phyloP scores from a whole-genome alignment of 1,140 invertebrate species.

The Drosophila sp. region DNA sequence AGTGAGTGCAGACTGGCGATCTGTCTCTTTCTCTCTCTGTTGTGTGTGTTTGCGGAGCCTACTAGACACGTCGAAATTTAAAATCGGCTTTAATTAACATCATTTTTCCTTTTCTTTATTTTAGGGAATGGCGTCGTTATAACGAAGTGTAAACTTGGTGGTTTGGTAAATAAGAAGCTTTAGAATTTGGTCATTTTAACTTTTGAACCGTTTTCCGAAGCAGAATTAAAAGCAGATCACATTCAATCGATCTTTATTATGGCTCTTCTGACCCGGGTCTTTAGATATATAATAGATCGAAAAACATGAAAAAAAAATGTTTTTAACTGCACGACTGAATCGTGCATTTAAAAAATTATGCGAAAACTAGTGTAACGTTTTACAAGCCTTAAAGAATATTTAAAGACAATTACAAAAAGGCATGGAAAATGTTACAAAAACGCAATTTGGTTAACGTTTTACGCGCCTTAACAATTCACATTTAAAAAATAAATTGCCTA shows the following conservation, averaged over 20 bases:
- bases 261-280: constrained; percentile 2
- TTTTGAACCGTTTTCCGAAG: constrained; percentile 52
- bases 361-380: constrained; percentile 43
- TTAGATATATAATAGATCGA: constrained; percentile 33
- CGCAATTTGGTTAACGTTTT: constrained; percentile 58
- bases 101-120: not conserved
- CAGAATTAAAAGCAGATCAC: constrained; percentile 20
- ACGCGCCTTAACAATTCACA: constrained; percentile 57
- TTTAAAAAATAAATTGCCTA: constrained; percentile 5
- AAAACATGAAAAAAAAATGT: constrained; percentile 23
- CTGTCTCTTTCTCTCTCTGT: not conserved
- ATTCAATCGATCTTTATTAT: constrained; percentile 19
- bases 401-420: constrained; percentile 34
- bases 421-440: constrained; percentile 64
- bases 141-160: not conserved
- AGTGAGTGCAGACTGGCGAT: constrained; percentile 37
- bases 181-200: constrained; percentile 43
- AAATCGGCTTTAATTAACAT: not conserved
- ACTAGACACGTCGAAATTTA: not conserved
- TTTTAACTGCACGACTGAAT: constrained; percentile 21
- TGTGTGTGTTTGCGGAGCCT: constrained; percentile 15
- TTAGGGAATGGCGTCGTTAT: not conserved
- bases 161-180: constrained; percentile 24
- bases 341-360: constrained; percentile 27
- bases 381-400: constrained; percentile 40